Conservation (phyloP, 2,797 vertebrate species). For the Garrulus glandarius region DNA sequence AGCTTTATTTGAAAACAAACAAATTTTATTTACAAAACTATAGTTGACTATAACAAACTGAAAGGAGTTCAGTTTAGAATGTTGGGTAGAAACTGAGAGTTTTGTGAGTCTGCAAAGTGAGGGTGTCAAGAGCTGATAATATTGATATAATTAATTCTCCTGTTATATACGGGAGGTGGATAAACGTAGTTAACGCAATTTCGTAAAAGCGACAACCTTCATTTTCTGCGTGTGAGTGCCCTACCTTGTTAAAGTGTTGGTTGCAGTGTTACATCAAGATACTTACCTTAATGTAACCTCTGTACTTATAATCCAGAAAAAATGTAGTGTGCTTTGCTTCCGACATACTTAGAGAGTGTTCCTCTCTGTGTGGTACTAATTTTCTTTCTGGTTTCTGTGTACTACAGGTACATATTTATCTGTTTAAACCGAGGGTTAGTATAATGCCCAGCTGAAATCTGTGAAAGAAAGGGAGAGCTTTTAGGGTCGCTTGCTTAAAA, state of each 20-base stretch:
- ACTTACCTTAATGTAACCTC: slow-evolving; percentile 1
- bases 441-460: not conserved
- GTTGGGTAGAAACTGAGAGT: slow-evolving; percentile 3
- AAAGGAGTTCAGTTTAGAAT: slow-evolving; percentile 43
- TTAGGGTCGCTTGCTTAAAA: not conserved
- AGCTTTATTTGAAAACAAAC: slow-evolving; percentile 39
- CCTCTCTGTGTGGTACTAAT: not conserved
- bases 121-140: not conserved
- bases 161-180: not conserved
- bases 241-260: slow-evolving; percentile 3
- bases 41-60: not conserved
- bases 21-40: slow-evolving; percentile 21
- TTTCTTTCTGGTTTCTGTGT: not conserved
- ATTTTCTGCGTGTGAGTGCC: not conserved
- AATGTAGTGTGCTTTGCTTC: not conserved
- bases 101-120: not conserved
- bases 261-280: not conserved
- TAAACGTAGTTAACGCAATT: not conserved
- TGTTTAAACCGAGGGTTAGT: not conserved
- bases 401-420: not conserved
- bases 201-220: not conserved
- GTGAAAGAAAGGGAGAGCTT: not conserved
- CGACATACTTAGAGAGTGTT: not conserved
- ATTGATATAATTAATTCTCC: not conserved
- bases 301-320: not conserved